Conservation (phyloP, 2,113 vertebrate genomes). For the Microtus pennsylvanicus region DNA sequence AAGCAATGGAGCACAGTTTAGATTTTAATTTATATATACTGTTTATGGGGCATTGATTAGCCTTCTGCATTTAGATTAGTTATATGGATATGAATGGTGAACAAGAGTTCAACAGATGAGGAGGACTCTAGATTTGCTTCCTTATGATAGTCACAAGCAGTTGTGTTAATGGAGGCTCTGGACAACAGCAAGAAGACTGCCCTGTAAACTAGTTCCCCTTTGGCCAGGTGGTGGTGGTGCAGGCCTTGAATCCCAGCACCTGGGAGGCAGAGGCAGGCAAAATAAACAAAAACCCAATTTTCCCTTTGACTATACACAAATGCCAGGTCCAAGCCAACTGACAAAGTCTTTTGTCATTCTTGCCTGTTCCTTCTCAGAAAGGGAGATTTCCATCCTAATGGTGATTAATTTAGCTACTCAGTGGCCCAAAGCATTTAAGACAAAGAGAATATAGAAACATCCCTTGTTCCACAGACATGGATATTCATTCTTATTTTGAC, state of each 20-base stretch:
- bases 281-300: background rate
- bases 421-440: background rate
- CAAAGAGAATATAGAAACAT: background rate
- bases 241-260: no score
- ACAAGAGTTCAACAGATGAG: background rate
- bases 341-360: background rate
- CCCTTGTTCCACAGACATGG: background rate
- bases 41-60: background rate
- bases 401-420: background rate
- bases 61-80: background rate
- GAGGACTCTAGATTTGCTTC: background rate
- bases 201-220: background rate
- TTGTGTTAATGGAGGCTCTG: background rate
- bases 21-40: background rate
- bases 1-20: background rate
- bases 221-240: no score
- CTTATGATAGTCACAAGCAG: background rate
- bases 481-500: background rate
- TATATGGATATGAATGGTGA: background rate
- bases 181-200: background rate
- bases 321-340: background rate
- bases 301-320: background rate
- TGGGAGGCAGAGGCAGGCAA: no score
- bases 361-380: background rate
- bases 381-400: background rate